A percentile compares a stretch with the other conserved stretches of the same genome.
Conservation (phyloP, 2,113 vertebrate species). For the Siphamia tubifer region DNA sequence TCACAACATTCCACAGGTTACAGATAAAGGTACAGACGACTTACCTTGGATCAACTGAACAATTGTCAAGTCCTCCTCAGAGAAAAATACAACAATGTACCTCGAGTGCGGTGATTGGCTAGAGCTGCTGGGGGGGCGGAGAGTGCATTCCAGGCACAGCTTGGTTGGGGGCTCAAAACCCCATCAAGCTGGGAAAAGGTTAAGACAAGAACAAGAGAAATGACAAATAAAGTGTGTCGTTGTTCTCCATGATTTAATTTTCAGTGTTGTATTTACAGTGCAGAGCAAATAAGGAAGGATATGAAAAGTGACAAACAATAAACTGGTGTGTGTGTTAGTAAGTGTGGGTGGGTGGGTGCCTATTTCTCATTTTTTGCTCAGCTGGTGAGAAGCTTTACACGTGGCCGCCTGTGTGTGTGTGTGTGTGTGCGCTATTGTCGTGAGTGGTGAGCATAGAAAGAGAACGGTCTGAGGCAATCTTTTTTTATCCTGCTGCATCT, state of each 20-base stretch:
- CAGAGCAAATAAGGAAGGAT: slow-evolving; percentile 39
- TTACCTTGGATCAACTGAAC: too few relatives aligned
- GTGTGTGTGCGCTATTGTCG: slow-evolving; percentile 14
- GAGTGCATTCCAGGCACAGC: too few relatives aligned
- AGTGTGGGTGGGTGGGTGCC: slow-evolving; percentile 38
- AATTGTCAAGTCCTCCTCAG: too few relatives aligned
- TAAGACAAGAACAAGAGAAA: slow-evolving; percentile 26
- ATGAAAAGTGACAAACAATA: slow-evolving; percentile 59
- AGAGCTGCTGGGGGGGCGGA: too few relatives aligned
- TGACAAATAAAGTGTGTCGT: slow-evolving; percentile 38
- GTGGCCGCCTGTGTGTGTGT: background rate
- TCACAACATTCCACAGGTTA: too few relatives aligned
- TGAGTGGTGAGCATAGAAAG: slow-evolving; percentile 15
- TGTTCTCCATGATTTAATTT: slow-evolving; percentile 51
- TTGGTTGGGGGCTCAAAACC: too few relatives aligned
- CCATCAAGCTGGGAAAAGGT: too few relatives aligned
- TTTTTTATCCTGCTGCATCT: slow-evolving; percentile 67
- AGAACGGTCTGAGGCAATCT: slow-evolving; percentile 61
- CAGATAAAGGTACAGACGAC: too few relatives aligned
- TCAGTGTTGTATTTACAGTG: slow-evolving; percentile 19
- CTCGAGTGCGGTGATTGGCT: too few relatives aligned
- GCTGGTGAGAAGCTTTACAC: slow-evolving; percentile 5
- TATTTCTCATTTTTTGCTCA: slow-evolving; percentile 2
- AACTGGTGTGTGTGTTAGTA: slow-evolving; percentile 5
- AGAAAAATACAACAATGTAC: too few relatives aligned